Base-by-base conservation (phyloP, 2,113 vertebrate genomes). In the Paradoxurus hermaphroditus region DNA sequence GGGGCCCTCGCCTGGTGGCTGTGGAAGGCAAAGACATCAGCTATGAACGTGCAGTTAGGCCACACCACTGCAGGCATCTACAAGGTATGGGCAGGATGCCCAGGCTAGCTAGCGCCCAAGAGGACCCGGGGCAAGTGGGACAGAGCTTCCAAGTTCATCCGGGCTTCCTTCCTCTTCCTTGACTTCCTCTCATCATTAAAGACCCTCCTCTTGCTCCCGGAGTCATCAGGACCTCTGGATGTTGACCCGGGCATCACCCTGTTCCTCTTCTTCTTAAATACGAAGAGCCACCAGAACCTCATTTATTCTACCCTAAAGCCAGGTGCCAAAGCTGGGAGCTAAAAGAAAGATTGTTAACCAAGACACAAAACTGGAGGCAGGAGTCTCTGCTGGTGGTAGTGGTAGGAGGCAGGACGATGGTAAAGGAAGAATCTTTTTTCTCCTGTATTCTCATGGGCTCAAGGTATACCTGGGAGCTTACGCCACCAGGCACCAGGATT, bases 291-390 rank as follows among this genome's bases (percentile, higher is more conserved):
- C 29, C 34, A 36, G 36, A 72, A 41, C 34, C 3, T n/a, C 65
- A 25, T 44, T 39, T 81, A 36, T 68, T 81, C 86, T 88, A 2
- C 63, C 85, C 65, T 29, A 75, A 95, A 79, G 10, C n/a, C 44
- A 56, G 79, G 44, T 70, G 53, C 49, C 81, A 75, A 92, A 56
- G 67, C 75, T 67, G 19, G 56, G 78, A 18, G 44, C 63, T 84
- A 51, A 53, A 16, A 87, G 68, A n/a, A 27, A 29, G 29, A 8
- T 3, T 63, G 29, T 36, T 36, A 91, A 56, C 16, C n/a, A 9
- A 85, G 46, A 72, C 34, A n/a, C 21, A 36, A 46, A 56, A n/a
- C 25, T 14, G 67, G 51, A 1, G 0, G 49, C 44, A 59, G 23
- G 36, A n/a, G 5, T 18, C 51, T 53, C n/a, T 44, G 23, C 10